Evolutionary conservation across 2,113 vertebrate species (phyloP).

Genomic region (Aix galericulata): DNA sequence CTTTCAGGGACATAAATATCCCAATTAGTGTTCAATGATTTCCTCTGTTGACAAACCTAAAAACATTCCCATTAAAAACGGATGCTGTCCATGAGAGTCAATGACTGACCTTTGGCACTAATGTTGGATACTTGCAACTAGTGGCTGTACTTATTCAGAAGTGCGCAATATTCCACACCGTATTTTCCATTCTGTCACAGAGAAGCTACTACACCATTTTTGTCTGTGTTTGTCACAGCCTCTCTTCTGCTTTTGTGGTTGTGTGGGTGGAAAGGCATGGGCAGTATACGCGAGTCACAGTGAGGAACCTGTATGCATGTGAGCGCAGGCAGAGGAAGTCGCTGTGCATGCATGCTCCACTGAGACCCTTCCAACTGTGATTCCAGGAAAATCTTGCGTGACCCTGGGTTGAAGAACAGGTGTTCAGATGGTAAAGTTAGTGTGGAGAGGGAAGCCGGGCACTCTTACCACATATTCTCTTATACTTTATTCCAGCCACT

Average conservation of each 20-base stretch:
- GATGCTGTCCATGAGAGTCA: neutral
- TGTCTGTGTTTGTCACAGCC: neutral
- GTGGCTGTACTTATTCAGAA: neutral
- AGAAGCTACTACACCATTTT: neutral
- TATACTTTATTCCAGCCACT: neutral
- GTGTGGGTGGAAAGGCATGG: constrained; percentile 29
- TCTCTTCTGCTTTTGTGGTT: constrained; percentile 66
- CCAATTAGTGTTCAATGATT: neutral
- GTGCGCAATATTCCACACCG: fast-evolving
- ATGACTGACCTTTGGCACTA: fast-evolving
- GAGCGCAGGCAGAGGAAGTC: neutral
- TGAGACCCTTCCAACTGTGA: constrained; percentile 59
- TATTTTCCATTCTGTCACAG: constrained; percentile 29
- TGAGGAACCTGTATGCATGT: fast-evolving
- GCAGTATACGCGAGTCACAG: neutral
- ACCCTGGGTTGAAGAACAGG: neutral
- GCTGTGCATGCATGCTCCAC: neutral
- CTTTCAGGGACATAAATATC: neutral
- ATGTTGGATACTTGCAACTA: neutral
- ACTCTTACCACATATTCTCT: fast-evolving
- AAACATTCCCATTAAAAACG: neutral
- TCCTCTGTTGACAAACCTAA: neutral
- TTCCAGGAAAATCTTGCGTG: constrained; percentile 40
- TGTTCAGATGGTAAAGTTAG: neutral
- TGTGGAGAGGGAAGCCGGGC: fast-evolving